Conservation (phyloP, 2,797 vertebrate genomes). For the Meda fulgida region DNA sequence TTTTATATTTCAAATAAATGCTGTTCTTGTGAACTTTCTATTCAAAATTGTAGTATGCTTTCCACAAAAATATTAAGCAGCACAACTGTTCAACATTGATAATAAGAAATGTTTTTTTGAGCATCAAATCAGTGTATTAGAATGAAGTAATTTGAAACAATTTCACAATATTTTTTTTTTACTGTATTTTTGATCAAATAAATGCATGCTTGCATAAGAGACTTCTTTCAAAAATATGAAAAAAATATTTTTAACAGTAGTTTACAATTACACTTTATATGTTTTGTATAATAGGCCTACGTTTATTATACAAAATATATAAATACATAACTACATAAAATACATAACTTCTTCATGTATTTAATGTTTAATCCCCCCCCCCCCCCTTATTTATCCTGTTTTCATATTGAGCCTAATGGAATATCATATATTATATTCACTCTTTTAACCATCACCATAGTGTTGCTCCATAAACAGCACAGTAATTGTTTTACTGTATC, state of each 20-base stretch:
- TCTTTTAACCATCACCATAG: not conserved
- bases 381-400: not conserved
- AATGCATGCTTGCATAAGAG: not conserved
- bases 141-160: too few species aligned
- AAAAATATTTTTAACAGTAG: not conserved
- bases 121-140: not conserved
- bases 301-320: too few species aligned
- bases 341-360: not conserved
- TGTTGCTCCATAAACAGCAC: not conserved
- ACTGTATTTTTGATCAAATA: not conserved
- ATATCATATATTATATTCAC: not conserved
- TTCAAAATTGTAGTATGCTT: not conserved
- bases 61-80: not conserved
- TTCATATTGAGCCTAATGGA: not conserved
- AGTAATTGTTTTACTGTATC: not conserved
- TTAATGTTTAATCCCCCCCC: too few species aligned
- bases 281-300: not conserved
- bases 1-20: not conserved
- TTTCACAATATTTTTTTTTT: not conserved
- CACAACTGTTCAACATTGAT: too few species aligned
- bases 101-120: not conserved
- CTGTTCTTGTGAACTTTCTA: not conserved
- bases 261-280: not conserved
- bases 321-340: too few species aligned
- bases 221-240: not conserved